Evolutionary conservation across 2,797 vertebrate species (phyloP).

Genomic region (Caiman crocodilus): DNA sequence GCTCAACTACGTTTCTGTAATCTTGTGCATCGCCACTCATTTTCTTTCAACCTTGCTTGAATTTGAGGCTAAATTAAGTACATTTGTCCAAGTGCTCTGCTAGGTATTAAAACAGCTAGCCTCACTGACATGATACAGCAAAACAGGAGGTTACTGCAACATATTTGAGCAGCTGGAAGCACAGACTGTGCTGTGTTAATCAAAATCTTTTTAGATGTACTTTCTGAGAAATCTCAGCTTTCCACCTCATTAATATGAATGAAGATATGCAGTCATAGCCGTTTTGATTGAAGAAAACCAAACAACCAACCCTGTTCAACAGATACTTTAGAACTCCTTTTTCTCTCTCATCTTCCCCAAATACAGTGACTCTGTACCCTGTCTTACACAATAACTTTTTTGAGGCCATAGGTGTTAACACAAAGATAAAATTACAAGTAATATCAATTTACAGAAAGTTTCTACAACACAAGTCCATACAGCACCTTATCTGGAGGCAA

Average conservation of each 20-base stretch:
- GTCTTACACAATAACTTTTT: not conserved
- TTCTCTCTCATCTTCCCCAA: not conserved
- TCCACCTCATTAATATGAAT: not conserved
- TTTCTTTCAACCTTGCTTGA: not conserved
- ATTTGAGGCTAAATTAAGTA: not conserved
- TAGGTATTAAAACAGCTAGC: not conserved
- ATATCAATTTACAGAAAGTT: not conserved
- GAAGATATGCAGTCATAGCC: not conserved
- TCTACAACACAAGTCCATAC: not conserved
- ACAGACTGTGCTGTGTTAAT: not conserved
- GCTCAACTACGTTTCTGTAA: not conserved
- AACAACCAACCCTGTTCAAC: not conserved
- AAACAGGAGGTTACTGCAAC: not conserved
- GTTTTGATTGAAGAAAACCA: not conserved
- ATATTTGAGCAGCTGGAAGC: not conserved
- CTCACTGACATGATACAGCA: not conserved
- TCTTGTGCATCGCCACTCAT: not conserved
- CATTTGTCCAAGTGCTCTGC: rapidly evolving
- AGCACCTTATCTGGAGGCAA: not conserved
- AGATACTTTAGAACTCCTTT: not conserved
- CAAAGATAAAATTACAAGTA: too few species aligned
- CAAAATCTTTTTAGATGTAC: not conserved
- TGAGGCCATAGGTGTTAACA: too few species aligned
- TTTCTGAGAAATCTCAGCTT: not conserved
- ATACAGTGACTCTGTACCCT: not conserved